Evolutionary conservation across 2,113 vertebrate genomes (phyloP), one percentile per base, ranked within the genome.

Genomic region (Sisor rabdophorus): DNA sequence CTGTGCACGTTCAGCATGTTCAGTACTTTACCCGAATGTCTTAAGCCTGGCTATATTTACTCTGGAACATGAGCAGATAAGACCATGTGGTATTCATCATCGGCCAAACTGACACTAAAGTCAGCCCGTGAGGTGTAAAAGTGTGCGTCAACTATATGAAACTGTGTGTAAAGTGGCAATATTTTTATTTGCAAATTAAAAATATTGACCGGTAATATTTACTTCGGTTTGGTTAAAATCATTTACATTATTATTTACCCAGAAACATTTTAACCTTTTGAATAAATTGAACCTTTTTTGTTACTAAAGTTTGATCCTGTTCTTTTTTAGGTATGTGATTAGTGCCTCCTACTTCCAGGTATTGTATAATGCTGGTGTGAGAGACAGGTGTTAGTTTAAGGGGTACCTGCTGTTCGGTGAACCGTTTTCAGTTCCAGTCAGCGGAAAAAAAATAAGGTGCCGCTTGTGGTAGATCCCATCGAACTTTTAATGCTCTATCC

Each of bases 51-150:
- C 88, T 92, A 90, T 87, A 89, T 89, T 88, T 90, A 90, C 81
- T 71, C 85, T 86, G 90, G 89, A 89, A 91, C 89, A 82, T 89
- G 83, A 89, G 88, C 79, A 83, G 86, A 88, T 88, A 87, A 85
- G 82, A 86, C 76, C 71, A 73, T 72, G 78, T 83, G 75, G 81
- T 82, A 20, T 68, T 80, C 80, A 65, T 80, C 78, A 84, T 56
- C 9, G 83, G 84, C 81, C 85, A 80, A 78, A 77, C 81, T 80
- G 80, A 89, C 81, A 28, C 80, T 78, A 75, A 78, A 40, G 40
- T 50, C 69, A 32, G n/a, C 30, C 44, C 28, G 71, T 65, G n/a
- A 73, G 61, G 50, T 77, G 22, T 69, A 19, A 61, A 52, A 75
- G 28, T n/a, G n/a, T n/a, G n/a, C n/a, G n/a, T n/a, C 17, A 24